Evolutionary conservation across 2,888 invertebrate species (phyloP).

Genomic region (Pinctada fucata): DNA sequence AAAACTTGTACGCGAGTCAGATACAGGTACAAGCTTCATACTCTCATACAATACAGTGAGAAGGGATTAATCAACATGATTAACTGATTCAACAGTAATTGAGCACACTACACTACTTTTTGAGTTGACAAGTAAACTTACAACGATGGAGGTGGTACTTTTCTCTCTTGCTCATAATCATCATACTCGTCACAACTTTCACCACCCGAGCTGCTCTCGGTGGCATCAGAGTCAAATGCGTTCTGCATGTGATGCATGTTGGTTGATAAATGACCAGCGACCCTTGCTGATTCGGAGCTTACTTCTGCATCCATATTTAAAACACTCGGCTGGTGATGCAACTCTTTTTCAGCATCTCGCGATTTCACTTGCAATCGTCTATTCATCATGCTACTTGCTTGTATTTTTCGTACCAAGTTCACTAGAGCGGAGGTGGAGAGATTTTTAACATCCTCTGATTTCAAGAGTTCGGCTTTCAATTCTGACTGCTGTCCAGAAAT

Average conservation of each 20-base stretch:
- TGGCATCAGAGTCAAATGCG: slow-evolving; percentile 93
- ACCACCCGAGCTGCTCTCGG: slow-evolving; percentile 94
- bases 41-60: no score
- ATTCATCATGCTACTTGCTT: slow-evolving; percentile 69
- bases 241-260: slow-evolving; percentile 86
- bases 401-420: slow-evolving; percentile 80
- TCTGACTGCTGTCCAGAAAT: slow-evolving; percentile 41
- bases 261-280: slow-evolving; percentile 85
- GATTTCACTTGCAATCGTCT: slow-evolving; percentile 28
- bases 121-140: slow-evolving; percentile 36
- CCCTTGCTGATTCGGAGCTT: slow-evolving; percentile 80
- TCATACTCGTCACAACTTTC: slow-evolving; percentile 93
- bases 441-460: slow-evolving; percentile 75
- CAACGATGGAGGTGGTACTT: slow-evolving; percentile 46
- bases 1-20: no score
- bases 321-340: slow-evolving; percentile 48
- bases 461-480: slow-evolving; percentile 69
- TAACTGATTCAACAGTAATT: no score
- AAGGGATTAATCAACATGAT: no score
- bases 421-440: slow-evolving; percentile 80
- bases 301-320: slow-evolving; percentile 66
- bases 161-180: slow-evolving; percentile 32
- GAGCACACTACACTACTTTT: no score
- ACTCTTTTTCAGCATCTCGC: slow-evolving; percentile 40
- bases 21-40: no score